These are phyloP conservation scores for Diarsia rubi DNA, from an alignment of 2,888 invertebrate genomes.

Conservation along the genomic window DNA sequence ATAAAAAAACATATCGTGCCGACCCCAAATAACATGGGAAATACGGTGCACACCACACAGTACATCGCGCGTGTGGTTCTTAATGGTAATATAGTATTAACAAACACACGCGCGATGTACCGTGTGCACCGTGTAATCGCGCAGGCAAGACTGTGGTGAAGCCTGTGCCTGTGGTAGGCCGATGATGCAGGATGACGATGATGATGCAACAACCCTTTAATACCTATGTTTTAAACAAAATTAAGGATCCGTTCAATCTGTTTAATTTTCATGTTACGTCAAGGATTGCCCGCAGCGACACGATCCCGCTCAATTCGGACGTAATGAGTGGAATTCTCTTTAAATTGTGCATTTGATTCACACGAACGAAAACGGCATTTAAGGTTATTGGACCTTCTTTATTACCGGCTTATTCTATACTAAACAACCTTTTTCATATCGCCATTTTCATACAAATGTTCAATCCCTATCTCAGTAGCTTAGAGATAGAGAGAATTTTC, in stretches of 20 bases:
- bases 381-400: neutral
- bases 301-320: neutral
- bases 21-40: too few relatives aligned
- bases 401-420: neutral
- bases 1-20: too few relatives aligned
- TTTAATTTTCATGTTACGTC: conserved; percentile 19
- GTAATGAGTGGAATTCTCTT: conserved; percentile 1
- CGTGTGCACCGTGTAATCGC: too few relatives aligned
- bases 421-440: neutral
- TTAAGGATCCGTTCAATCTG: conserved; percentile 19
- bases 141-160: too few relatives aligned
- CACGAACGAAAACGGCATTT: conserved; percentile 6
- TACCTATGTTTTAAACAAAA: conserved; percentile 22
- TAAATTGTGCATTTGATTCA: conserved; percentile 14
- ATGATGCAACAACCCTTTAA: neutral
- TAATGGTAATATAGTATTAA: too few relatives aligned
- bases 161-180: too few relatives aligned
- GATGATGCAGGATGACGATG: too few relatives aligned
- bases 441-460: neutral
- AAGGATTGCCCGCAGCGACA: conserved; percentile 33
- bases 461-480: neutral
- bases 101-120: too few relatives aligned
- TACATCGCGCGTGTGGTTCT: too few relatives aligned
- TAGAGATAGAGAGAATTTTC: too few relatives aligned
- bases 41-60: too few relatives aligned